Conservation (phyloP, 2,113 vertebrate genomes). For the Pitta sordida region DNA sequence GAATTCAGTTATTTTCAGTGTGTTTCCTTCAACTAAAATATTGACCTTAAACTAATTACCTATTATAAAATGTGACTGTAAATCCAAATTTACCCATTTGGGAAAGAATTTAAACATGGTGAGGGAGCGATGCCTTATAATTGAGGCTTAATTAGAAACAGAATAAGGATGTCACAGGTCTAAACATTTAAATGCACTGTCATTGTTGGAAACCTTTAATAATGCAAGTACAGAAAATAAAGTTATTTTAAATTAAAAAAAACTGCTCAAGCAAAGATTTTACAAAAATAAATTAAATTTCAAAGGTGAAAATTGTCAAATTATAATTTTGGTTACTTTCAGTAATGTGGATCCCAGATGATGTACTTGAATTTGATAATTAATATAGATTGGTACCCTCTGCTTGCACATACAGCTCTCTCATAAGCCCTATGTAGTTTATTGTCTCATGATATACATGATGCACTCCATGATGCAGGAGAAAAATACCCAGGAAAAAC, state of each 20-base stretch:
- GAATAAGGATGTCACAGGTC: background rate
- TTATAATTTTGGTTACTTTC: background rate
- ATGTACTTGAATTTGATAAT: background rate
- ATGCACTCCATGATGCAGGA: background rate
- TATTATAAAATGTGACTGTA: background rate
- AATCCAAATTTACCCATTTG: background rate
- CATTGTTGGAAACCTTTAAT: background rate
- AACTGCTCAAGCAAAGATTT: background rate
- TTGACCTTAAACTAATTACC: constrained; percentile 14
- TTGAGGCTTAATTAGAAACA: constrained; percentile 24
- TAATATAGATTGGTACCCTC: background rate
- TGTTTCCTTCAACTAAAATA: background rate
- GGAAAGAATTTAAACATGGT: background rate
- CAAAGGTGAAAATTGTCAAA: background rate
- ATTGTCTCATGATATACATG: background rate
- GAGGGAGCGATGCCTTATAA: background rate
- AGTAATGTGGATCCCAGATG: background rate
- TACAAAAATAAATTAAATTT: background rate
- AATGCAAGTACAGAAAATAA: constrained; percentile 15
- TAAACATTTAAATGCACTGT: background rate
- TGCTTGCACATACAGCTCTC: background rate
- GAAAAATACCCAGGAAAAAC: background rate
- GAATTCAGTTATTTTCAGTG: background rate
- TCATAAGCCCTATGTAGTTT: background rate
- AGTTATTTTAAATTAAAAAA: constrained; percentile 5